Conservation (phyloP, 2,797 vertebrate genomes). For the Mergus octosetaceus region DNA sequence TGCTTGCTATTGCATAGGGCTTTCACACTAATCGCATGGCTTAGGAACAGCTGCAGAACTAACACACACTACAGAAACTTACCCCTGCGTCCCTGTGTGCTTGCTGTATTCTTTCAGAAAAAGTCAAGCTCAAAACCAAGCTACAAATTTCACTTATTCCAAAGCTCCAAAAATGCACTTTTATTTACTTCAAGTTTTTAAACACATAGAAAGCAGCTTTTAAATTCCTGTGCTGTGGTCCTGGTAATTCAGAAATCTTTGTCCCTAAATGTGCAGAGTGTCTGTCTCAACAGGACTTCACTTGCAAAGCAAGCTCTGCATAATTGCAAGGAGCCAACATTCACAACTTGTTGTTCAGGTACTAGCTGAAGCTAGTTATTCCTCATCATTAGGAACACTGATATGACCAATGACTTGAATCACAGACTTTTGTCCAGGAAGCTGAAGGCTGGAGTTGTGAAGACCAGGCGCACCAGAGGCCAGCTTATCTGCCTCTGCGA, state of each 20-base stretch:
- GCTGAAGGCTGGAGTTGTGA: not conserved
- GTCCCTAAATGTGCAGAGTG: not conserved
- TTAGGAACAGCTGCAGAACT: slow-evolving; percentile 36
- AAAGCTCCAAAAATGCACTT: not conserved
- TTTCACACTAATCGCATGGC: slow-evolving; percentile 22
- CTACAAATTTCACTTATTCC: not conserved
- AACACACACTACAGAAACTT: slow-evolving; percentile 7
- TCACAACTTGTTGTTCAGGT: not conserved
- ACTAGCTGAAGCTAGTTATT: not conserved
- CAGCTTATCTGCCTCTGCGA: not conserved
- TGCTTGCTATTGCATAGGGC: slow-evolving; percentile 15
- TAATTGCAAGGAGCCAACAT: not conserved
- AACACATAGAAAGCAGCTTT: not conserved
- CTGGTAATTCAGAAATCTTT: not conserved
- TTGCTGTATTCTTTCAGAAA: slow-evolving; percentile 4
- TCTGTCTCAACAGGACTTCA: not conserved
- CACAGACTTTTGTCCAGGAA: not conserved
- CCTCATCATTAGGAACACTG: not conserved
- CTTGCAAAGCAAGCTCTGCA: not conserved
- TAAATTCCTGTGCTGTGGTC: not conserved
- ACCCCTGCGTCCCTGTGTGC: not conserved
- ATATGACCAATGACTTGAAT: not conserved
- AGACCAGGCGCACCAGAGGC: not conserved
- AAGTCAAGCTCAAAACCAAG: slow-evolving; percentile 37
- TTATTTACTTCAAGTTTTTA: not conserved